Conservation (phyloP, 2,888 invertebrate species). For the Acheta domesticus region DNA sequence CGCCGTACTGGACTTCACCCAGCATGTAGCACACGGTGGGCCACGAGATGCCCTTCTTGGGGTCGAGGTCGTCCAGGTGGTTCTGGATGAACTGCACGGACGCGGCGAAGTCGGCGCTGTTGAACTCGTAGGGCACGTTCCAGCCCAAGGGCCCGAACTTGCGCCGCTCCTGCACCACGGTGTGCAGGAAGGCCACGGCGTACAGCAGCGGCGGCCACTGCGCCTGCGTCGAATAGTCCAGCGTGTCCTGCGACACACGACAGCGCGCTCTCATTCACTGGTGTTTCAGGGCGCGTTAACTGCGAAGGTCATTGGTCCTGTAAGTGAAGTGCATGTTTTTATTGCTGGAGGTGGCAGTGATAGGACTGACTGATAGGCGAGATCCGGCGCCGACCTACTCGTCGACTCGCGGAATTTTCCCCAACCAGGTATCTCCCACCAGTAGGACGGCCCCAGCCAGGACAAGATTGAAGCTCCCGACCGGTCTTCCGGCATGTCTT, state of each 20-base stretch:
- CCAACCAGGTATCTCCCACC: too few species aligned
- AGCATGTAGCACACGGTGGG: constrained; percentile 96
- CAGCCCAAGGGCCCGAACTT: constrained; percentile 96
- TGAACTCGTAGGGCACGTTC: constrained; percentile 96
- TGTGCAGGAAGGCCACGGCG: constrained; percentile 91
- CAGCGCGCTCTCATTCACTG: not conserved
- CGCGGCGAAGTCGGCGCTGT: constrained; percentile 93
- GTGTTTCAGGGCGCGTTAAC: too few species aligned
- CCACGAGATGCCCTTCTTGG: constrained; percentile 96
- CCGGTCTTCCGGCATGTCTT: too few species aligned
- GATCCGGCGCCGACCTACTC: too few species aligned
- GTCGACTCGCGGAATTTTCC: too few species aligned
- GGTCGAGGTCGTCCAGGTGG: constrained; percentile 94
- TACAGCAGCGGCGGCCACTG: constrained; percentile 94
- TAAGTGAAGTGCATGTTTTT: too few species aligned
- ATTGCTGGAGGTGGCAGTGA: too few species aligned
- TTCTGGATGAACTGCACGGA: constrained; percentile 95
- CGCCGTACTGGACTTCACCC: constrained; percentile 81
- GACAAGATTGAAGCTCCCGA: too few species aligned
- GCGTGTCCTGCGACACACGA: constrained; percentile 61
- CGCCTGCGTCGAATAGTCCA: constrained; percentile 85
- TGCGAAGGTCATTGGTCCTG: too few species aligned
- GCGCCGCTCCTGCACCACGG: constrained; percentile 89
- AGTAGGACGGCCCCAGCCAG: too few species aligned
- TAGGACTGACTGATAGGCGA: too few species aligned